phyloP scores from a whole-genome alignment of 2,888 invertebrate genomes.

The Falcaria lacertinaria region DNA sequence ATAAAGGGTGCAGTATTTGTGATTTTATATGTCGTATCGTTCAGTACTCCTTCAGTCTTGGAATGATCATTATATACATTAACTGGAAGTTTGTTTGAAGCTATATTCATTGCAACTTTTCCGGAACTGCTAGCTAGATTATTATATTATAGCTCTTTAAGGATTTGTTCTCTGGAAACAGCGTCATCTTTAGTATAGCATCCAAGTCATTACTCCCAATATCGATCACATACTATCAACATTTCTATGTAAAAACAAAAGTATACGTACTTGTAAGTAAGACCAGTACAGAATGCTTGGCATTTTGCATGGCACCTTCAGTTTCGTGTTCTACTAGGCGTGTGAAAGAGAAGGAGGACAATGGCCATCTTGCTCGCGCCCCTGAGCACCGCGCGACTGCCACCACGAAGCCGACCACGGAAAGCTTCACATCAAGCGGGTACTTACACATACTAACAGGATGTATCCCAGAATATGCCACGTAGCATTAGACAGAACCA shows the following conservation, averaged over 20 bases:
- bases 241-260: not conserved
- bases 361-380: slow-evolving; percentile 77
- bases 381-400: slow-evolving; percentile 29
- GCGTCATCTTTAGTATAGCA: too few species aligned
- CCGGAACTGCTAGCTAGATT: too few species aligned
- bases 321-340: slow-evolving; percentile 56
- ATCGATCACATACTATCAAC: slow-evolving; percentile 2
- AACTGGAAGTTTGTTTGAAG: too few species aligned
- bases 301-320: slow-evolving; percentile 46
- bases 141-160: too few species aligned
- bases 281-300: slow-evolving; percentile 12
- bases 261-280: slow-evolving; percentile 2
- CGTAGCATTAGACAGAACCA: not conserved
- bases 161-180: too few species aligned
- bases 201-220: too few species aligned
- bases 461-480: slow-evolving; percentile 5
- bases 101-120: too few species aligned
- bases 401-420: slow-evolving; percentile 33
- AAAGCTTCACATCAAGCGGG: slow-evolving; percentile 51
- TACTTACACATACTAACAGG: slow-evolving; percentile 27
- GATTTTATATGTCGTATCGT: too few species aligned
- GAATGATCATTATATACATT: too few species aligned
- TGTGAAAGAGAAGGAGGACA: slow-evolving; percentile 58
- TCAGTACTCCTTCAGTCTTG: too few species aligned
- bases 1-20: not conserved